These are phyloP conservation scores for Bubo bubo DNA, from an alignment of 2,113 vertebrate genomes.

Conservation along the genomic window DNA sequence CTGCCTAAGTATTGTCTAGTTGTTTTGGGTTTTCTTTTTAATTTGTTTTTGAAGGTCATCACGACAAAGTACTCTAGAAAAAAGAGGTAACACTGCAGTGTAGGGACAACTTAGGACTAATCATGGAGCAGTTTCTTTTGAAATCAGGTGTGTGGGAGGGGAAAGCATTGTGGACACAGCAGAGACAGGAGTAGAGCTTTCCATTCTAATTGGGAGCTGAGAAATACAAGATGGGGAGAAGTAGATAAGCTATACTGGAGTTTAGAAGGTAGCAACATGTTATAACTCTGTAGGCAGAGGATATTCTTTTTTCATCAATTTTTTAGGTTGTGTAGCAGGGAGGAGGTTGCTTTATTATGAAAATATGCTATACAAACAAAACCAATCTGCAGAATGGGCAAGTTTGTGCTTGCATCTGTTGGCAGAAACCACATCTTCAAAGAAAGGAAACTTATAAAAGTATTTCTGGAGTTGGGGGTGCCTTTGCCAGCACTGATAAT, in stretches of 20 bases:
- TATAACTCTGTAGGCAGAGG: neutral
- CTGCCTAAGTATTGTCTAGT: neutral
- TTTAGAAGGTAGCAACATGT: neutral
- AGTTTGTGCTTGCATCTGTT: neutral
- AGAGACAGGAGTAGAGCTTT: neutral
- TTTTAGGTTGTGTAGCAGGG: neutral
- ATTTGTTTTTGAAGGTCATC: neutral
- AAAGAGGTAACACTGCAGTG: neutral
- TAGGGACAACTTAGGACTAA: neutral
- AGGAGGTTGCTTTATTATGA: neutral
- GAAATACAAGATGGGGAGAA: neutral
- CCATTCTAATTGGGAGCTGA: neutral
- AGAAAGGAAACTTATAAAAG: neutral
- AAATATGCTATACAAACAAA: neutral
- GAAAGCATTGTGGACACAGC: neutral
- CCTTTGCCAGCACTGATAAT: neutral
- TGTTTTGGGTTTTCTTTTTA: neutral
- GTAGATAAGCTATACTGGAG: neutral
- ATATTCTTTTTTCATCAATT: neutral
- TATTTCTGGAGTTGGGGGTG: neutral
- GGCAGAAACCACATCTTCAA: neutral
- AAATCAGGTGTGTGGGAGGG: neutral
- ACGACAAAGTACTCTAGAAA: neutral
- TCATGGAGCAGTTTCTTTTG: neutral
- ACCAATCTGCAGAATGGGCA: neutral